Base-by-base conservation (phyloP, 2,113 vertebrate species). In the Nerophis ophidion region DNA sequence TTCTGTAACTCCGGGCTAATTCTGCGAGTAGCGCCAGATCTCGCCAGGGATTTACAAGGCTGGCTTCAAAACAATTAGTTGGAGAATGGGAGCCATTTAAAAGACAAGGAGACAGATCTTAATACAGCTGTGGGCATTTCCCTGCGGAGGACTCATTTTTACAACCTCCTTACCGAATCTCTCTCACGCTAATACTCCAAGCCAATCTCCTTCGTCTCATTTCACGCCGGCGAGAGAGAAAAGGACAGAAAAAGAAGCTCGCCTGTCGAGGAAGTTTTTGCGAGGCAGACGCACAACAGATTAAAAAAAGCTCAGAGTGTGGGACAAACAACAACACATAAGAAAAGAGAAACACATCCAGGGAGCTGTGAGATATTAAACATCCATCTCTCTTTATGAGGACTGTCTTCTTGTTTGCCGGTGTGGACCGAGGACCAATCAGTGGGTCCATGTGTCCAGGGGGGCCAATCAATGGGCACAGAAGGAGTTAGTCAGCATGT, bases 51-150 rank as follows among this genome's bases (percentile, higher is more conserved):
- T 82, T 74, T 81, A 70, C 74, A 77, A 76, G 63, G 76, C 53
- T 61, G 71, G 79, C 83, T 86, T 84, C 86, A 82, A 86, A 86
- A 88, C 84, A 88, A 87, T 88, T 86, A 88, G 81, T 82, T 77
- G 75, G 77, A 80, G 76, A 88, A 84, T 75, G 78, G 67, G 77
- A 88, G 77, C 69, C 58, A 48, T 84, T 85, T 85, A 84, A 83
- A 82, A 84, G 85, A 82, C 76, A 75, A 80, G 68, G 76, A 82
- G 81, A 82, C 60, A 81, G 75, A 84, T 87, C 84, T 86, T 84
- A 84, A 81, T 86, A 81, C 81, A 77, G 86, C 79, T 68, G 75
- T 72, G 72, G 77, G 77, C 81, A 87, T 87, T 85, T 85, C 86
- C 82, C 83, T 61, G 72, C 33, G 78, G 85, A 86, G 76, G 81